Evolutionary conservation across 2,888 invertebrate genomes (phyloP).

Genomic region (Ichneumoninae sp.): DNA sequence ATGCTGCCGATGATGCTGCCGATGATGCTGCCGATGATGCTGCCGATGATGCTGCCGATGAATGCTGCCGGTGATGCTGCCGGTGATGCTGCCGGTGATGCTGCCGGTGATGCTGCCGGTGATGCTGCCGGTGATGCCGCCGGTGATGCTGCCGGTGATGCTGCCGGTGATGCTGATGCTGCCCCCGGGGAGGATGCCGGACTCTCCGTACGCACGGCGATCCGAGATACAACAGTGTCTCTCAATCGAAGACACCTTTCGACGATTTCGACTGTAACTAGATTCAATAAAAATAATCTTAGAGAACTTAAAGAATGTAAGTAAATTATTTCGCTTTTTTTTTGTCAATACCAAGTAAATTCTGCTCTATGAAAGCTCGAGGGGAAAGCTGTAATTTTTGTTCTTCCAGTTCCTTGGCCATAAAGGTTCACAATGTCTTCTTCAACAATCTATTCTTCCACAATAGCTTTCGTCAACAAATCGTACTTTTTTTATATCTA

Average conservation of each 20-base stretch:
- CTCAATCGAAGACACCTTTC: slow-evolving; percentile 71
- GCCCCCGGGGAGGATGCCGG: slow-evolving; percentile 56
- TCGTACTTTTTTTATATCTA: not conserved
- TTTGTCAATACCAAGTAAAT: not conserved
- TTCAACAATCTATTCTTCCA: not conserved
- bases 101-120: slow-evolving; percentile 72
- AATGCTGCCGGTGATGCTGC: slow-evolving; percentile 72
- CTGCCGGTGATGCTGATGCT: slow-evolving; percentile 70
- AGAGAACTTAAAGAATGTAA: not conserved
- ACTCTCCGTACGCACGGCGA: slow-evolving; percentile 72
- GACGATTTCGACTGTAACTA: not conserved
- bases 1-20: slow-evolving; percentile 71
- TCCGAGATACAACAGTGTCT: slow-evolving; percentile 74
- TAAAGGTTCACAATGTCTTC: not conserved
- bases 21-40: slow-evolving; percentile 58
- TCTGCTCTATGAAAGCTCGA: not conserved
- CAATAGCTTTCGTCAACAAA: not conserved
- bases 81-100: slow-evolving; percentile 70
- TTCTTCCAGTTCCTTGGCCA: not conserved
- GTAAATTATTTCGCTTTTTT: not conserved
- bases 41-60: slow-evolving; percentile 68
- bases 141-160: slow-evolving; percentile 72
- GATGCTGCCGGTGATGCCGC: slow-evolving; percentile 53
- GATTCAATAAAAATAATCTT: not conserved
- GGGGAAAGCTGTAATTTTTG: not conserved